Evolutionary conservation across 2,113 vertebrate genomes (phyloP), one percentile per base, ranked within the genome.

Genomic region (Cyrtonyx montezumae): DNA sequence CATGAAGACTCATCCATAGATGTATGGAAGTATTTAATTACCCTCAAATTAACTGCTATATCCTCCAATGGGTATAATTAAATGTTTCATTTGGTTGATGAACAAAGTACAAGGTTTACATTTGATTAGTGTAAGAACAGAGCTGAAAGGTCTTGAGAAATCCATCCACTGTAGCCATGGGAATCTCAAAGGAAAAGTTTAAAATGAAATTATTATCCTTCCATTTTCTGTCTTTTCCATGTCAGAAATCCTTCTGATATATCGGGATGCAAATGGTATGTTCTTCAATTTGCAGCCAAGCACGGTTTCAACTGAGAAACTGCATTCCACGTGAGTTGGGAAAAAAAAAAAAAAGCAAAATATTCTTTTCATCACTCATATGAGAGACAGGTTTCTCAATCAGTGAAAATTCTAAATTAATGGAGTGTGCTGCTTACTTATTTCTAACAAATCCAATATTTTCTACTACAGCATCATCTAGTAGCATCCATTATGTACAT

Each of bases 71-170:
- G 42, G 61, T 90, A 78, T 59, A 83, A 74, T 88, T 90, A 77
- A 93, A 70, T 79, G 32, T 83, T 95, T 92, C 84, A 53, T 80
- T 94, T 45, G 40, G 23, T 30, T 91, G 62, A 88, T 88, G 75
- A 94, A 61, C 42, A 78, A n/a, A 56, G 30, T 80, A 77, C 40
- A 63, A 48, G 40, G 79, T 93, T 87, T 88, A 42, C n/a, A 82
- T 23, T 79, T 88, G 53, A 79, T 89, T 77, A 93, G 25, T 26
- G 28, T 81, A 76, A 87, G 77, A 93, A 25, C 25, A 69, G 62
- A 87, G 32, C 49, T 79, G 78, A 74, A 93, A 93, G 32, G 28
- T 73, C 49, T 82, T 62, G 19, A 49, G 61, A 95, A 91, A 82
- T 55, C 58, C 12, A 1, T 87, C 21, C 32, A 18, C 36, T 61